Evolutionary conservation across 2,888 invertebrate genomes (phyloP), one percentile per base, ranked within the genome.

Genomic region (Troides aeacus): DNA sequence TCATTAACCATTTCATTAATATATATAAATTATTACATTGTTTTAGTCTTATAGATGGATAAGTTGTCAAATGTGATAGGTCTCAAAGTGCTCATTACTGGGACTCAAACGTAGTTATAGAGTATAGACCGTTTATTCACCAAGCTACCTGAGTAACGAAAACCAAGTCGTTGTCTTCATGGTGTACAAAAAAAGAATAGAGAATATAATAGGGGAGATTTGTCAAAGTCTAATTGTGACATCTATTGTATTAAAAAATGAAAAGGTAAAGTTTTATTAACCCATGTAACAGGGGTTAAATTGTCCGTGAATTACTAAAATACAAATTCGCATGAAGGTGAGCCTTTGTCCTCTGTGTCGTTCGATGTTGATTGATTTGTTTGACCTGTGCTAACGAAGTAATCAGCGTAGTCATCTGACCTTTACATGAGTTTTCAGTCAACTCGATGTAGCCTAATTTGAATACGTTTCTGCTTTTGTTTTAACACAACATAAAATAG

Each of bases 281-380:
- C 18, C 62, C 64, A 30, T 64, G 36, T 42, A 58, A 42, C 23
- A 36, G 62, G 62, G 67, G 67, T 68, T 62, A 68, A 39, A 68
- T 68, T 62, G 62, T 68, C 39, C 24, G n/a, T 24, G 39, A 1
- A 30, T 68, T 62, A 39, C 61, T 61, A 46, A n/a, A 56, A 42
- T 62, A 56, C n/a, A 61, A 46, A 56, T 62, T 46, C 57, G 61
- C 57, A 58, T 24, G 58, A 62, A 59, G 30, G 57, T n/a, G 57
- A 30, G 57, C 50, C 62, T 70, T 71, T 68, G 71, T 69, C 65
- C 60, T 58, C 71, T 74, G 72, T 75, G 76, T 71, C 73, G 56
- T 73, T 62, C 69, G 30, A 69, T 71, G 71, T 73, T 74, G 77
- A 75, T 75, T 75, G 75, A 77, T 78, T 72, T 71, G 73, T 72